Evolutionary conservation across 2,113 vertebrate genomes (phyloP).

Genomic region (Scolopax mira): DNA sequence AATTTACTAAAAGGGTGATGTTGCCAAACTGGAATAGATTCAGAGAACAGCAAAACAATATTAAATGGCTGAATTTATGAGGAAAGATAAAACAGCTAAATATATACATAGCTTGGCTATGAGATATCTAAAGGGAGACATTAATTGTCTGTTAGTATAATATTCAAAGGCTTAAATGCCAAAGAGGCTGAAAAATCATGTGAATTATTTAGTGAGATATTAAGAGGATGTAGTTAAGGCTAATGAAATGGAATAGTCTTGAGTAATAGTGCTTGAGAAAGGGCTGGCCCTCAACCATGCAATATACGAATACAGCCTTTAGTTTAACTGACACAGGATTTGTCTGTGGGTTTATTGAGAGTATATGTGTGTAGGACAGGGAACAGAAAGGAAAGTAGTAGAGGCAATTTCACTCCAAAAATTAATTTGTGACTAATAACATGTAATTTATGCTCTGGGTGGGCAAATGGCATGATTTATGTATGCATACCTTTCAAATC

Average conservation of each 20-base stretch:
- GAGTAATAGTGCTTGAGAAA: neutral
- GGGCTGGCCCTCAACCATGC: neutral
- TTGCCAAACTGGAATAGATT: neutral
- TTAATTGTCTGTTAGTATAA: neutral
- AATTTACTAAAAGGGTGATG: neutral
- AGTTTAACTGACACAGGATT: neutral
- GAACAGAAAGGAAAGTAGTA: neutral
- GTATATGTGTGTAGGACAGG: neutral
- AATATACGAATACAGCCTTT: neutral
- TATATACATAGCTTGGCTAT: slow-evolving; percentile 19
- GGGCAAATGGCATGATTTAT: neutral
- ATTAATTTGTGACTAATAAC: neutral
- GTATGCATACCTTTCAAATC: neutral
- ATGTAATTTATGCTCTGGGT: neutral
- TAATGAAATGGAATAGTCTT: neutral
- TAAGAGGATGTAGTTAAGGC: neutral
- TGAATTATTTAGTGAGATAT: slow-evolving; percentile 40
- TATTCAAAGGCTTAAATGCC: neutral
- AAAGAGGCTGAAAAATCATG: neutral
- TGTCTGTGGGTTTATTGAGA: neutral
- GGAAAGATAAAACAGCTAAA: slow-evolving; percentile 45
- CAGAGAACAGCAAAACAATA: neutral
- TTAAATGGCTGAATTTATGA: slow-evolving; percentile 21
- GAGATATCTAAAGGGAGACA: neutral
- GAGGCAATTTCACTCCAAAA: neutral